Conservation (phyloP, 1,140 invertebrate genomes). For the Papilio machaon region DNA sequence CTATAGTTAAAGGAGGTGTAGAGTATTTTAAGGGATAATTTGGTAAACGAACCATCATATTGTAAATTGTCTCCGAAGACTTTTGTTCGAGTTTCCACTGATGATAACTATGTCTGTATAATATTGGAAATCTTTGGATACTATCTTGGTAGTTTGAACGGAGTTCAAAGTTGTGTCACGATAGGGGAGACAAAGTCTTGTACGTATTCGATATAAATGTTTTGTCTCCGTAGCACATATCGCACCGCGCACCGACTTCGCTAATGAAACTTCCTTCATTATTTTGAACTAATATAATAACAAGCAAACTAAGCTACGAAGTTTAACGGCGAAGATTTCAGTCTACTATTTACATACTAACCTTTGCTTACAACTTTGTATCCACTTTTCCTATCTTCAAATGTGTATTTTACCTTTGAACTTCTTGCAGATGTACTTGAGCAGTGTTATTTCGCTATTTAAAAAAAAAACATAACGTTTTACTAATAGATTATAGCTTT, state of each 20-base stretch:
- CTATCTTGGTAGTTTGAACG: not conserved
- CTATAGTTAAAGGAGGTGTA: too few species aligned
- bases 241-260: slow-evolving; percentile 43
- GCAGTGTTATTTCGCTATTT: too few species aligned
- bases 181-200: not conserved
- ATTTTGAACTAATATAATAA: slow-evolving; percentile 52
- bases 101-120: too few species aligned
- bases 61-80: too few species aligned
- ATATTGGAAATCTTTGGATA: too few species aligned
- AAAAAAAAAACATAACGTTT: too few species aligned
- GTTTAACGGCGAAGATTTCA: slow-evolving; percentile 21
- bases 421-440: too few species aligned
- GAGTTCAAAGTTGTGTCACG: not conserved
- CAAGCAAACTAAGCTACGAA: slow-evolving; percentile 33
- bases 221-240: slow-evolving; percentile 45
- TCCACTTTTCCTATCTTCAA: not conserved
- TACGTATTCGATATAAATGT: slow-evolving; percentile 36
- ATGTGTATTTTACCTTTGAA: not conserved
- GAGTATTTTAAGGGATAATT: too few species aligned
- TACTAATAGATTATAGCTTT: too few species aligned
- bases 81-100: too few species aligned
- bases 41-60: too few species aligned
- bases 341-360: slow-evolving; percentile 3
- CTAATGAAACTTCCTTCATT: slow-evolving; percentile 53
- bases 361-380: not conserved